A percentile compares a stretch with the other conserved stretches of the same genome.
Evolutionary conservation across 2,888 invertebrate genomes (phyloP).

Genomic region (Lamproptera curius): DNA sequence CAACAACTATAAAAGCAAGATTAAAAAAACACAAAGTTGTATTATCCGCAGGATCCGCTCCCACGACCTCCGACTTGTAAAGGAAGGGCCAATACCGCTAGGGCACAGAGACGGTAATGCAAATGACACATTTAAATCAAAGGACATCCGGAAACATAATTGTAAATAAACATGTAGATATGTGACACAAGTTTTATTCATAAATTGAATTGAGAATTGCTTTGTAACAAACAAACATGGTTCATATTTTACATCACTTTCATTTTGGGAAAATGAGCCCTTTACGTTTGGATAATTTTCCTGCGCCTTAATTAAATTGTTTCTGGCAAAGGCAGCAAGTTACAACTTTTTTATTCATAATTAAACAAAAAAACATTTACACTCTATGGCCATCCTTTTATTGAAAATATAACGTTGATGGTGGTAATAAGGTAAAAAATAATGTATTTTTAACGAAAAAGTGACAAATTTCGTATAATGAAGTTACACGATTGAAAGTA

Average conservation of each 20-base stretch:
- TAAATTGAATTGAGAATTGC: too few species aligned
- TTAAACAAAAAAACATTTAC: too few species aligned
- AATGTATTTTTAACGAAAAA: too few species aligned
- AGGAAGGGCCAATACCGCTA: not conserved
- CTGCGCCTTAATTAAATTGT: conserved; percentile 10
- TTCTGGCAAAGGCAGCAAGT: conserved; percentile 3
- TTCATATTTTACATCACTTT: conserved; percentile 5
- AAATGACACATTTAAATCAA: not conserved
- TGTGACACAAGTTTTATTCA: too few species aligned
- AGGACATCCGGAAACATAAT: too few species aligned
- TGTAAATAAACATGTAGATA: too few species aligned
- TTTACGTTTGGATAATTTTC: conserved; percentile 5
- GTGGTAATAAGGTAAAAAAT: too few species aligned
- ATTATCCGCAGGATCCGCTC: not conserved
- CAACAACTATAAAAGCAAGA: not conserved
- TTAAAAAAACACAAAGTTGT: not conserved
- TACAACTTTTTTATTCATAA: not conserved
- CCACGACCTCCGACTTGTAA: too few species aligned
- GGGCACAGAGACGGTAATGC: not conserved
- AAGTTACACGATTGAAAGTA: too few species aligned
- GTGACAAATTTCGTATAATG: too few species aligned
- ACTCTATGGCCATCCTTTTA: too few species aligned
- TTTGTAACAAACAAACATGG: not conserved
- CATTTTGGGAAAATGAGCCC: conserved; percentile 5
- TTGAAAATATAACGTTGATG: too few species aligned